Base-by-base conservation (phyloP, 2,113 vertebrate genomes). In the Leiothrix lutea region DNA sequence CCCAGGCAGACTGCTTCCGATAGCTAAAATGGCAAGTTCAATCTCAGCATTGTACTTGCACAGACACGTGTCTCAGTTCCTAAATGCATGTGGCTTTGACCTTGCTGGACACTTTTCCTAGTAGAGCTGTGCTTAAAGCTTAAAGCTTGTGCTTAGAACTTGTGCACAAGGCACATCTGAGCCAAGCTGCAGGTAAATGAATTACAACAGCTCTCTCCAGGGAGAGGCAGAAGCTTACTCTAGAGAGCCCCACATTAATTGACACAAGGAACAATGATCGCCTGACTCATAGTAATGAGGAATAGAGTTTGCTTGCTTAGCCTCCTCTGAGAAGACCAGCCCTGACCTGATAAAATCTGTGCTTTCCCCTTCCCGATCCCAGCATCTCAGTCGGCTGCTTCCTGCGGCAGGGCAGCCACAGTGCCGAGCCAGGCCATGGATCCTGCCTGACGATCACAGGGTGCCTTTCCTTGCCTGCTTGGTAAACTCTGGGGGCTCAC, bases 261-360 rank as follows among this genome's bases (percentile, higher is more conserved):
- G 67, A 88, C 64, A 18, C 44, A 56, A 64, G 94, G 78, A 94
- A 86, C 26, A 33, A 14, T 18, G 17, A 90, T 83, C 2, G 5
- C 29, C 71, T 93, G 92, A 93, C 71, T 95, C 86, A 86, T 78
- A 42, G 35, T 83, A 78, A 64, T 9, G 33, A 80, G 47, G 26
- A 72, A 60, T 90, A 67, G 67, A 73, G 33, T 92, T 94, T 91
- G 88, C 77, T 96, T 92, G 82, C 72, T 88, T 95, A 86, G 60
- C 33, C 67, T 95, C 83, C 88, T 84, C 91, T 70, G 88, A 91
- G 94, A 29, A 71, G 56, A 54, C 8, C 2, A 1, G 31, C 29
- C 36, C 69, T 45, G 57, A 57, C 28, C 51, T 38, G 88, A 94
- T 94, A 92, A 88, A 84, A 86, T 94, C 90, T 65, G 4, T 70